Conservation (phyloP, 2,797 vertebrate species). For the Eptatretus atami region DNA sequence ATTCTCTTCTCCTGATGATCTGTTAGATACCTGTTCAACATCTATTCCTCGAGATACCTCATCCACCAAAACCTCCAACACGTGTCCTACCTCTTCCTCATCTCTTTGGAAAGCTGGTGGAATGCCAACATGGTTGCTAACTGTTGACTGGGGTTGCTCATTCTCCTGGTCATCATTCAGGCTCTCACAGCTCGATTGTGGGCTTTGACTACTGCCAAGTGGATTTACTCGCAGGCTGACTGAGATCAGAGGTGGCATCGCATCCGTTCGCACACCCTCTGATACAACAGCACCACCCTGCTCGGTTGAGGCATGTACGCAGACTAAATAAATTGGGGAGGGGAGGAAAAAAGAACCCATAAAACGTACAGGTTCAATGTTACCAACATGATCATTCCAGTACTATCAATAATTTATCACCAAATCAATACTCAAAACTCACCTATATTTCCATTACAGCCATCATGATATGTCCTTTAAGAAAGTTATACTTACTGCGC, state of each 20-base stretch:
- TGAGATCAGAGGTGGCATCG: background rate
- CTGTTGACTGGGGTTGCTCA: background rate
- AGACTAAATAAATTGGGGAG: background rate
- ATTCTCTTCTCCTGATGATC: background rate
- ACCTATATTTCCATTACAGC: too few species aligned
- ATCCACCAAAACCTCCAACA: constrained; percentile 4
- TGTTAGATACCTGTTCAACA: too few species aligned
- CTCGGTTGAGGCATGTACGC: background rate
- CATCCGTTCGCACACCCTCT: background rate
- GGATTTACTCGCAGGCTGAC: constrained; percentile 2
- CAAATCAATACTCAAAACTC: too few species aligned
- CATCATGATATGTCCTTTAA: too few species aligned
- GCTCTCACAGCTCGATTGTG: background rate
- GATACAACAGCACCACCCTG: background rate
- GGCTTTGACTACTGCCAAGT: constrained; percentile 1
- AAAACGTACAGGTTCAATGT: too few species aligned
- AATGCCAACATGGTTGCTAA: background rate
- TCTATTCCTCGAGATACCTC: background rate
- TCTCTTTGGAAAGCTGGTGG: background rate
- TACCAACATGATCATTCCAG: too few species aligned
- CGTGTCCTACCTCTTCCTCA: background rate
- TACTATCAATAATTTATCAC: too few species aligned
- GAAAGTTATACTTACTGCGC: too few species aligned
- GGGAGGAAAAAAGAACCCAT: too few species aligned
- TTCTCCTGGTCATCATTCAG: constrained; percentile 1